phyloP scores from a whole-genome alignment of 53 echinoderm and acorn worm species.

The Arbacia lixula region DNA sequence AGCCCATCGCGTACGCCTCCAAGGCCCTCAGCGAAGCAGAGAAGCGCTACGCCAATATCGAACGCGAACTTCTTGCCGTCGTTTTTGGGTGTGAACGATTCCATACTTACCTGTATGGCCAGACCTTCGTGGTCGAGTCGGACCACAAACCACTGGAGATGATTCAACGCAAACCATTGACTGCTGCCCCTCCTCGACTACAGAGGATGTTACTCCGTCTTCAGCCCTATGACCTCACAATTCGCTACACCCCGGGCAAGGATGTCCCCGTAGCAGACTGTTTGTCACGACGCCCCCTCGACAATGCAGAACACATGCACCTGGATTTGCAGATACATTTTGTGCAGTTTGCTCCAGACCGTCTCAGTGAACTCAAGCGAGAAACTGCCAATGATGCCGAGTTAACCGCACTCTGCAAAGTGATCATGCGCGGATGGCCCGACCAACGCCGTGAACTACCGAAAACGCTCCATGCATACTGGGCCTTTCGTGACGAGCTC shows the following conservation, averaged over 20 bases:
- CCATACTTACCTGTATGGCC: slow-evolving; percentile 39
- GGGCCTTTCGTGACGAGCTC: slow-evolving; percentile 68
- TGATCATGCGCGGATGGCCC: slow-evolving; percentile 77
- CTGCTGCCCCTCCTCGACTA: slow-evolving; percentile 34
- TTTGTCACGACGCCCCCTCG: slow-evolving; percentile 64
- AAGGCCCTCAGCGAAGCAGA: slow-evolving; percentile 28
- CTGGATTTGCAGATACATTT: too few species aligned
- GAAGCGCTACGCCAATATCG: slow-evolving; percentile 50
- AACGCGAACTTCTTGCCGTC: slow-evolving; percentile 36
- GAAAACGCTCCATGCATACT: slow-evolving; percentile 59
- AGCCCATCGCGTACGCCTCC: slow-evolving; percentile 25
- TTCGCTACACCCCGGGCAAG: slow-evolving; percentile 62
- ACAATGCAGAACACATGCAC: too few species aligned
- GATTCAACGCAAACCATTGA: slow-evolving; percentile 29
- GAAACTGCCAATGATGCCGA: slow-evolving; percentile 56
- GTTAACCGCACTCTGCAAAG: slow-evolving; percentile 59
- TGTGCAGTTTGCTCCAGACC: slow-evolving; percentile 28
- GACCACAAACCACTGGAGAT: slow-evolving; percentile 54
- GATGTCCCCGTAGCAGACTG: slow-evolving; percentile 63
- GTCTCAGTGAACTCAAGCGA: slow-evolving; percentile 53
- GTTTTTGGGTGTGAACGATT: slow-evolving; percentile 39
- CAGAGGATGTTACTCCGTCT: slow-evolving; percentile 35
- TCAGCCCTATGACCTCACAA: slow-evolving; percentile 26
- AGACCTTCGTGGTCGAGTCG: not conserved
- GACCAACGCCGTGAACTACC: slow-evolving; percentile 64